Evolutionary conservation across 2,113 vertebrate genomes (phyloP).

Genomic region (Oncorhynchus tshawytscha): DNA sequence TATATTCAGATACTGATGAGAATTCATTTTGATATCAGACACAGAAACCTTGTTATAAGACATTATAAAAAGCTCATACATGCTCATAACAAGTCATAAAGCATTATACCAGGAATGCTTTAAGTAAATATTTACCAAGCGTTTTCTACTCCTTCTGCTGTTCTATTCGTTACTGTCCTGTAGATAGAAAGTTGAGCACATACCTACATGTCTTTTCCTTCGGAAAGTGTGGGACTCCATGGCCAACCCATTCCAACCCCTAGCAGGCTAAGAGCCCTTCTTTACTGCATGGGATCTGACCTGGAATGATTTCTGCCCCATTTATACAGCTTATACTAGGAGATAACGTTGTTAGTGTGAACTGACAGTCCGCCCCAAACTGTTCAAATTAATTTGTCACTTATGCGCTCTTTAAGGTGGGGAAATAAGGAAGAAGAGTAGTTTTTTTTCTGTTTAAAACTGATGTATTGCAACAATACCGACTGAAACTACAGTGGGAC

Average conservation of each 20-base stretch:
- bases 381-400: conserved; percentile 48
- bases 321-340: conserved; percentile 67
- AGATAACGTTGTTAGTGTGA: conserved; percentile 66
- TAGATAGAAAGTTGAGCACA: conserved; percentile 39
- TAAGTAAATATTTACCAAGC: too few species aligned
- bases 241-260: conserved; percentile 58
- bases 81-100: too few species aligned
- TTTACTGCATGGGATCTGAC: conserved; percentile 12
- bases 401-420: conserved; percentile 23
- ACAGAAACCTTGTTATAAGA: too few species aligned
- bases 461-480: background rate
- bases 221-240: conserved; percentile 73
- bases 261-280: conserved; percentile 39
- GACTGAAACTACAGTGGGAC: background rate
- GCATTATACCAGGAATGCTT: too few species aligned
- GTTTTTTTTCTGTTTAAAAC: background rate
- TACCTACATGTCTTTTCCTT: conserved; percentile 76
- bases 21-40: too few species aligned
- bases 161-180: background rate
- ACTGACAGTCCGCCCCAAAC: conserved; percentile 64
- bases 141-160: background rate
- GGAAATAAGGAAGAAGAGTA: conserved; percentile 9
- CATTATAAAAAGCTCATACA: too few species aligned
- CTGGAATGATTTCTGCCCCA: conserved; percentile 43
- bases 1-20: too few species aligned